A percentile compares a stretch with the other conserved stretches of the same genome.
Evolutionary conservation across 2,888 invertebrate species (phyloP).

Genomic region (Xanthorhoe spadicearia): DNA sequence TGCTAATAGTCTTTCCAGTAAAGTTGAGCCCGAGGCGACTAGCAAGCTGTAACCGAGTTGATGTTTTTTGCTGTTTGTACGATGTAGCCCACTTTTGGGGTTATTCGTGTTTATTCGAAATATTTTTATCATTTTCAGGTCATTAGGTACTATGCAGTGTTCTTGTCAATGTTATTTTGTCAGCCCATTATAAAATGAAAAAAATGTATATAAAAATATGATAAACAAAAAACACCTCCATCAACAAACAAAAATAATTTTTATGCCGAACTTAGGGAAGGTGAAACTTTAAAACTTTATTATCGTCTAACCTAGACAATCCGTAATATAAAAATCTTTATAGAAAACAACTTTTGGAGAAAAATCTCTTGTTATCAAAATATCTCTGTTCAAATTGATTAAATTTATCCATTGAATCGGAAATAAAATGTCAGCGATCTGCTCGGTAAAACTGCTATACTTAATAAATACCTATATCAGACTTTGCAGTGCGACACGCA

Average conservation of each 20-base stretch:
- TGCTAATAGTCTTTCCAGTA: constrained; percentile 55
- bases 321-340: too few species aligned
- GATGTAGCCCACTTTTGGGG: neutral
- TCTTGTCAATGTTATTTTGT: too few species aligned
- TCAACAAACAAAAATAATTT: too few species aligned
- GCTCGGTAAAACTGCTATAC: constrained; percentile 18
- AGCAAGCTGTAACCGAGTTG: constrained; percentile 39
- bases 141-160: too few species aligned
- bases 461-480: constrained; percentile 33
- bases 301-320: too few species aligned
- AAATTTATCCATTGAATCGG: constrained; percentile 21
- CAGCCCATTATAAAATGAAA: too few species aligned
- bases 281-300: too few species aligned
- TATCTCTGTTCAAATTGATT: constrained; percentile 7
- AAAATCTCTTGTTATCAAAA: neutral
- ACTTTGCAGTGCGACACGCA: constrained; percentile 36
- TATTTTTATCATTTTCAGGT: neutral
- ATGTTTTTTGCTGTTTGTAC: constrained; percentile 23
- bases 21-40: constrained; percentile 55
- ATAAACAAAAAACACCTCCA: too few species aligned
- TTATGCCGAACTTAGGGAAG: too few species aligned
- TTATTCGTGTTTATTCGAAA: neutral
- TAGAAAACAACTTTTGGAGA: neutral
- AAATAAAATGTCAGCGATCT: constrained; percentile 15
- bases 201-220: too few species aligned